Evolutionary conservation across 2,113 vertebrate genomes (phyloP).

Genomic region (Verasper variegatus): DNA sequence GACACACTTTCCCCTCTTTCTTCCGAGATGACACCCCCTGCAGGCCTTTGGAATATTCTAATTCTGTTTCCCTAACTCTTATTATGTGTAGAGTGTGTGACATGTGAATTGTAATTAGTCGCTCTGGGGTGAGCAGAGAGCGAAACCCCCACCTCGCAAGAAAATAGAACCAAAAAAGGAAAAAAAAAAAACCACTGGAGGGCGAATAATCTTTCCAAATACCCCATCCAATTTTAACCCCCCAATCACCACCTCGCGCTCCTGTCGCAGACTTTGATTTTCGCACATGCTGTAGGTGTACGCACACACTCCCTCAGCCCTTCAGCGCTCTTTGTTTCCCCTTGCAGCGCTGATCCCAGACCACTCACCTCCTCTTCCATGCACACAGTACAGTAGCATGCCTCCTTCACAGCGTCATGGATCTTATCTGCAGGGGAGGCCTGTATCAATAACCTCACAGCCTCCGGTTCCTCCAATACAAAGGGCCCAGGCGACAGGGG

Average conservation of each 20-base stretch:
- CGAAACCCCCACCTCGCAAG: conserved; percentile 35
- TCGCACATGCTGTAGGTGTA: conserved; percentile 34
- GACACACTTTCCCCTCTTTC: conserved; percentile 72
- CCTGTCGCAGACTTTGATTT: conserved; percentile 46
- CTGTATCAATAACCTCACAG: conserved; percentile 89
- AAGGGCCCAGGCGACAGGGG: conserved; percentile 71
- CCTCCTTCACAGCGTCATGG: conserved; percentile 24
- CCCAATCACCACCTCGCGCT: conserved; percentile 54
- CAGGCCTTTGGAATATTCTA: conserved; percentile 81
- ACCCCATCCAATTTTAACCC: conserved; percentile 58
- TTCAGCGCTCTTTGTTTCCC: conserved; percentile 52
- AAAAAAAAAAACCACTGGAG: conserved; percentile 58
- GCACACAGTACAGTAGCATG: neutral
- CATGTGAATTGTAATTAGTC: conserved; percentile 84
- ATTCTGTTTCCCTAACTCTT: conserved; percentile 78
- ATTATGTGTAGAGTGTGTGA: conserved; percentile 79
- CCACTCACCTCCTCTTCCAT: conserved; percentile 18
- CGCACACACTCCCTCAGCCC: conserved; percentile 13
- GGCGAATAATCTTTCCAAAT: conserved; percentile 64
- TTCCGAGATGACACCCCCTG: conserved; percentile 76
- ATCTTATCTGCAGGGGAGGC: conserved; percentile 61
- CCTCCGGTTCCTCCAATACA: conserved; percentile 61
- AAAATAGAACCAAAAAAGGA: conserved; percentile 14
- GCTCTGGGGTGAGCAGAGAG: conserved; percentile 79
- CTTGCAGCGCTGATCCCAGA: conserved; percentile 21